These are phyloP conservation scores for Eulithis testata DNA, from an alignment of 2,888 invertebrate species.

Conservation along the genomic window DNA sequence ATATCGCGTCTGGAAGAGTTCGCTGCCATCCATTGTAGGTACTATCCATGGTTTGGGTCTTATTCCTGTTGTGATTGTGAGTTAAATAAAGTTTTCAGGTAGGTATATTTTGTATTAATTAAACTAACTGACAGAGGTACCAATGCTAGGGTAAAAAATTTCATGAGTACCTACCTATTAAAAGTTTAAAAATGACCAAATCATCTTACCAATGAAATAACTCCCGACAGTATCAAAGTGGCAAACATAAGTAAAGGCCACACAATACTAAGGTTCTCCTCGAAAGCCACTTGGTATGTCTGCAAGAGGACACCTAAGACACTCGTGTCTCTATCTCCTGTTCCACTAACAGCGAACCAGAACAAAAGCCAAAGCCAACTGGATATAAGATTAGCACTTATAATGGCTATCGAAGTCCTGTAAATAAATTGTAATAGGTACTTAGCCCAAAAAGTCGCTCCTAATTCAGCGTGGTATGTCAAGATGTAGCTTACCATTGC, in stretches of 20 bases:
- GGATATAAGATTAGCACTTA: constrained; percentile 56
- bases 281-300: constrained; percentile 55
- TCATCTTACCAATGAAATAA: constrained; percentile 64
- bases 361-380: constrained; percentile 64
- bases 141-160: too few species aligned
- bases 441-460: too few species aligned
- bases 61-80: too few species aligned
- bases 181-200: background rate
- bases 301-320: constrained; percentile 60
- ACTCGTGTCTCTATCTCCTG: constrained; percentile 49
- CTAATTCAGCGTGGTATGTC: too few species aligned
- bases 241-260: constrained; percentile 64
- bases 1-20: too few species aligned
- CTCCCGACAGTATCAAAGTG: constrained; percentile 62
- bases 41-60: too few species aligned
- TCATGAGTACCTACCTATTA: too few species aligned
- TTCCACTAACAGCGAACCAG: constrained; percentile 63
- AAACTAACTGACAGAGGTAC: too few species aligned
- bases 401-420: constrained; percentile 63
- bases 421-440: constrained; percentile 28
- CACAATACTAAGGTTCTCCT: constrained; percentile 41
- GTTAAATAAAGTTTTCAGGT: too few species aligned
- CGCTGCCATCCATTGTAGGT: too few species aligned
- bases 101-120: too few species aligned
- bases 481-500: constrained; percentile 59